Conservation (phyloP, 1,140 invertebrate genomes). For the Bilobella aurantiaca region DNA sequence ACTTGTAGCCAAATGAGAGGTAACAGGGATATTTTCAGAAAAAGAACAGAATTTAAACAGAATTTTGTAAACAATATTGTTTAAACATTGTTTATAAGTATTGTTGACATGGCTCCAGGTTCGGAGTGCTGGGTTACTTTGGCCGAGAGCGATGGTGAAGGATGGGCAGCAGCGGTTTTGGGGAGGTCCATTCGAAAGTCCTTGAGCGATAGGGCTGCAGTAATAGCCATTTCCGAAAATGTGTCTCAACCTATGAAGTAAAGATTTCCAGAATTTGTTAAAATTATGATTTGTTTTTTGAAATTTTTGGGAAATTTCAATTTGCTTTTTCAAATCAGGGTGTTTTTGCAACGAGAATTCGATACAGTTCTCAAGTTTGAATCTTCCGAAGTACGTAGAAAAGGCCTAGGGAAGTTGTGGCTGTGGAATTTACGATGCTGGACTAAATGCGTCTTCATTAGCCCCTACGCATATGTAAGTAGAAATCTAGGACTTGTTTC, state of each 20-base stretch:
- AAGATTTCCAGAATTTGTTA: neutral
- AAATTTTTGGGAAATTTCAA: neutral
- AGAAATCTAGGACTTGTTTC: too few species aligned
- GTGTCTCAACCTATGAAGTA: neutral
- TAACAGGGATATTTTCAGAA: too few species aligned
- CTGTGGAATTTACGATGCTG: constrained; percentile 13
- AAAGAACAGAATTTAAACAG: too few species aligned
- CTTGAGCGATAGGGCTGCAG: neutral
- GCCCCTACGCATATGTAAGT: constrained; percentile 11
- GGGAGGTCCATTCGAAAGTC: neutral
- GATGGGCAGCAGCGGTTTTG: neutral
- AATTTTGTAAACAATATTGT: neutral
- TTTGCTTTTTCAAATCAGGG: neutral
- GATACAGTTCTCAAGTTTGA: constrained; percentile 14
- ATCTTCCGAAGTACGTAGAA: neutral
- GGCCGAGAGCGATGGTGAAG: neutral
- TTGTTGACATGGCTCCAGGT: neutral
- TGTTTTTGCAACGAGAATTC: constrained; percentile 9
- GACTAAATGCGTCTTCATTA: constrained; percentile 15
- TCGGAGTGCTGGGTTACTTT: neutral
- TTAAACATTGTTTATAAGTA: too few species aligned
- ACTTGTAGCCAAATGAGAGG: too few species aligned
- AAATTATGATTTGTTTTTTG: neutral
- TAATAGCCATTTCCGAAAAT: neutral
- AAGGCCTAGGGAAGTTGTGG: constrained; percentile 9